A percentile compares a stretch with the other conserved stretches of the same genome.
phyloP scores from a whole-genome alignment of 2,113 vertebrate species.

The Uria aalge region DNA sequence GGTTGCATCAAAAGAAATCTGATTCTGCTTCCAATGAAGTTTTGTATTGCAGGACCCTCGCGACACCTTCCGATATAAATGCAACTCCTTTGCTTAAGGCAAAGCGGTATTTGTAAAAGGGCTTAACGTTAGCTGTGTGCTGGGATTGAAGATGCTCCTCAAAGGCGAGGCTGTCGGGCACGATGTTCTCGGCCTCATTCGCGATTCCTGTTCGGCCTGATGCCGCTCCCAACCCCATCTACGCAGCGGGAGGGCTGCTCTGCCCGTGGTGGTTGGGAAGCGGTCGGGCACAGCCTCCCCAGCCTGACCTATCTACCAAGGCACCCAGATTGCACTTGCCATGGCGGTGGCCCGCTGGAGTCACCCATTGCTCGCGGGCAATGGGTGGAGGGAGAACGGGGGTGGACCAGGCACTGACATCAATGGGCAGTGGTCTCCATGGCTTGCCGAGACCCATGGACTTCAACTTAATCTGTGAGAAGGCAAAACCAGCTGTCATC shows the following conservation, averaged over 20 bases:
- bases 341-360: background rate
- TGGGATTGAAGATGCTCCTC: background rate
- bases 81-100: background rate
- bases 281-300: background rate
- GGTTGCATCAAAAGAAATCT: background rate
- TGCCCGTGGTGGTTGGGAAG: background rate
- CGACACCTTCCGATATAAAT: background rate
- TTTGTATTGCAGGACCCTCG: background rate
- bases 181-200: background rate
- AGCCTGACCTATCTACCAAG: background rate
- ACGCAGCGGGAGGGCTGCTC: accelerated
- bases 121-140: background rate
- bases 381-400: background rate
- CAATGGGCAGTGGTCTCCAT: background rate
- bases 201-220: background rate
- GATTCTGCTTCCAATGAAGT: background rate
- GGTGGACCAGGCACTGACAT: background rate
- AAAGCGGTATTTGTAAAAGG: background rate
- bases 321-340: background rate
- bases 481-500: background rate
- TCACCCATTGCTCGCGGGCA: background rate
- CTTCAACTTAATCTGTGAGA: background rate
- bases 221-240: background rate
- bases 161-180: background rate
- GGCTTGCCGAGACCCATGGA: background rate